A percentile compares a stretch with the other conserved stretches of the same genome.
Conservation (phyloP, 37 sponge, comb jelly and placozoan genomes). For the Chondrilla cf. caribensis region DNA sequence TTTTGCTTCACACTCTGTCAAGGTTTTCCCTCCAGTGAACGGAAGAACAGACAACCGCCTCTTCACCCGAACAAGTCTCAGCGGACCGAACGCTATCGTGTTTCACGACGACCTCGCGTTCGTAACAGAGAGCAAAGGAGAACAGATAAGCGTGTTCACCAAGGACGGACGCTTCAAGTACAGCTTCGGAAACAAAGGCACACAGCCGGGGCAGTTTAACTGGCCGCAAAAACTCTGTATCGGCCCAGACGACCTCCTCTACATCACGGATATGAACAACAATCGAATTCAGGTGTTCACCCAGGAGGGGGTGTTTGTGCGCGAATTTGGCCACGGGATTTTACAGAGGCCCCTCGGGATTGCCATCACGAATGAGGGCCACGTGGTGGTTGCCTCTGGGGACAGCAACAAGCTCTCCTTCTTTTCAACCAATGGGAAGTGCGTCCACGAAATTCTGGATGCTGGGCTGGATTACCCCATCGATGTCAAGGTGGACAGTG, state of each 20-base stretch:
- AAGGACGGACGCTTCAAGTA: neutral
- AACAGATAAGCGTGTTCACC: neutral
- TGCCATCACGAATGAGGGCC: neutral
- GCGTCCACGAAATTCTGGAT: slow-evolving; percentile 1
- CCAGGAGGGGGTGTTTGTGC: slow-evolving; percentile 6
- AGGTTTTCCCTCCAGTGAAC: no score
- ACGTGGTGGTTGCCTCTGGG: neutral
- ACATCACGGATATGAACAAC: neutral
- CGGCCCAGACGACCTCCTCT: neutral
- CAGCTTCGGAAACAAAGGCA: neutral
- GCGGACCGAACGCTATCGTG: no score
- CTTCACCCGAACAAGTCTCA: no score
- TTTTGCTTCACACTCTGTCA: no score
- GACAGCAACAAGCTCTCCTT: neutral
- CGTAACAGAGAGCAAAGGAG: neutral
- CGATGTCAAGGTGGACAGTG: neutral
- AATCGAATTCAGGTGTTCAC: slow-evolving; percentile 1
- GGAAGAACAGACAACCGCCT: no score
- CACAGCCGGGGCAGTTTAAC: neutral
- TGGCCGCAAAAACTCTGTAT: neutral
- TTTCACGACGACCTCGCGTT: neutral
- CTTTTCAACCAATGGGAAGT: neutral
- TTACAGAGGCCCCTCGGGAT: neutral
- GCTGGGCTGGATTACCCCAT: neutral
- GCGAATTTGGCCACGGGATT: neutral